Base-by-base conservation (phyloP, 2,113 vertebrate genomes). In the Platysteira castanea region DNA sequence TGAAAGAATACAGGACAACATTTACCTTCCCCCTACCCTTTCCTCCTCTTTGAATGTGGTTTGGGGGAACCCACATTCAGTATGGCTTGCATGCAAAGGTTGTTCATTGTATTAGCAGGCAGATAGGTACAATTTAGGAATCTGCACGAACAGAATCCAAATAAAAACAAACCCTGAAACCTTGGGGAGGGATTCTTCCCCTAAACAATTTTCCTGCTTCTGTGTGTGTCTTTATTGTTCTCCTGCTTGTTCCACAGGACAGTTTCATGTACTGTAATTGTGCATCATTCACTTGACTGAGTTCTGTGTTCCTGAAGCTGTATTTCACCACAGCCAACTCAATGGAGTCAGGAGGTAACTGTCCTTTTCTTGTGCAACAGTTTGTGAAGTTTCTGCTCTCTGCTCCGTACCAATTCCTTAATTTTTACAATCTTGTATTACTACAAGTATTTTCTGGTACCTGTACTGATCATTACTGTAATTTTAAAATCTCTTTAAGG, bases 401-500 rank as follows among this genome's bases (percentile, higher is more conserved):
- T 93, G 35, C 52, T 81, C 68, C 49, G 39, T 47, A 83, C 60
- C 44, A 52, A 35, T 95, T 81, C 46, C 68, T 90, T 73, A 84
- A 87, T 75, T 92, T 83, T 92, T 90, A 68, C 37, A 52, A 86
- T 77, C 71, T 47, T 21, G 3, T 35, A 68, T 64, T 31, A 33
- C n/a, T 80, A 15, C 4, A 19, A 74, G 33, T 46, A 63, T 84
- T 71, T 54, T 81, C 82, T 86, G 60, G 20, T 67, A 77, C 64
- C 41, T 37, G 17, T 68, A n/a, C 56, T 41, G 33, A 88, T 78
- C 56, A 44, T 74, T 71, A 78, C 42, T 70, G 24, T 81, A 77
- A 90, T 87, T 95, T 89, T 19, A 42, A 89, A 87, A 87, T 60
- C 86, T 86, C 85, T 90, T 68, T 73, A 70, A 77, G 31, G 68